These are phyloP conservation scores for Perca schrenkii DNA, from an alignment of 2,113 vertebrate species.

Conservation along the genomic window DNA sequence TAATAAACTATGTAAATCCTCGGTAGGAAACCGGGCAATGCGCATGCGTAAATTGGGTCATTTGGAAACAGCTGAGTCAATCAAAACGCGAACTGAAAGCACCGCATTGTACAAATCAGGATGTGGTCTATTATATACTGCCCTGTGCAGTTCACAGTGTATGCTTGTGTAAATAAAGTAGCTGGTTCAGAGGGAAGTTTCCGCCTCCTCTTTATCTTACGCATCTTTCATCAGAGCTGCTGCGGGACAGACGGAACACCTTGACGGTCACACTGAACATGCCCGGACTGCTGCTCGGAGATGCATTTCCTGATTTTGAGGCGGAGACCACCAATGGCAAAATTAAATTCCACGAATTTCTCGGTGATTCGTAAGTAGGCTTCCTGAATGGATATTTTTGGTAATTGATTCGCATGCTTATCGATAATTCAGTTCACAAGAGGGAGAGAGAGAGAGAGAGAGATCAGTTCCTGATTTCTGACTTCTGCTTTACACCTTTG, in stretches of 20 bases:
- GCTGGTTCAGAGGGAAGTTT: neutral
- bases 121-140: too few relatives aligned
- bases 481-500: slow-evolving; percentile 48
- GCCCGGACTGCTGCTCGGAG: slow-evolving; percentile 91
- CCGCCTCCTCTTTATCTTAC: neutral
- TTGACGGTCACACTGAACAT: slow-evolving; percentile 70
- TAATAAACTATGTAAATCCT: too few relatives aligned
- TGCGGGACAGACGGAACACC: neutral
- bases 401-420: neutral
- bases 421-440: neutral
- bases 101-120: neutral
- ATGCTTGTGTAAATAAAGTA: neutral
- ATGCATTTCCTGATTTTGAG: slow-evolving; percentile 91
- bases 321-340: slow-evolving; percentile 89
- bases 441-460: too few relatives aligned
- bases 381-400: neutral
- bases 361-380: slow-evolving; percentile 91
- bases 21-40: accelerated
- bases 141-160: neutral
- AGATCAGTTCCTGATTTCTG: slow-evolving; percentile 40
- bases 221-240: slow-evolving; percentile 6
- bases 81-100: neutral
- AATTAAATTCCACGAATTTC: slow-evolving; percentile 89
- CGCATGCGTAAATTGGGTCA: neutral
- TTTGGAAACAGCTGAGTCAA: neutral